These are phyloP conservation scores for Telmatherina bonti DNA, from an alignment of 2,797 vertebrate species.

Conservation along the genomic window DNA sequence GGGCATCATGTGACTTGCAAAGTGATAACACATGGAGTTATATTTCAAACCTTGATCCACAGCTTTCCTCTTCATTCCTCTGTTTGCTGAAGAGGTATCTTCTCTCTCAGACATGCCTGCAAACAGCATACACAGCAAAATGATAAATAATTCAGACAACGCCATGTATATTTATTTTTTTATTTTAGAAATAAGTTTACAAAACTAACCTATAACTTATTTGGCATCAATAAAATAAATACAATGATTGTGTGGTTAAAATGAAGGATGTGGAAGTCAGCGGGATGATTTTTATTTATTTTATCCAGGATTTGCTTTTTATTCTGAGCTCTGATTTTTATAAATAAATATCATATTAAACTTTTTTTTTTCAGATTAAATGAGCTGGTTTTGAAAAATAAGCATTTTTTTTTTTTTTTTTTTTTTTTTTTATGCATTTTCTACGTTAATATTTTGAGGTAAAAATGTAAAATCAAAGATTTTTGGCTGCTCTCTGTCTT, in stretches of 20 bases:
- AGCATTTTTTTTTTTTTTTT: too few relatives aligned
- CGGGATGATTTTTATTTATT: too few relatives aligned
- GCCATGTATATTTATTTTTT: background rate
- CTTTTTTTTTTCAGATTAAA: too few relatives aligned
- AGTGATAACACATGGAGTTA: constrained; percentile 29
- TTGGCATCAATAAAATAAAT: background rate
- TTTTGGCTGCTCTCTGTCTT: background rate
- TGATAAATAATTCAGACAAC: background rate
- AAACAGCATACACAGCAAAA: constrained; percentile 11
- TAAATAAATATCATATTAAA: too few relatives aligned
- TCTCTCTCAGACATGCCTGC: constrained; percentile 50
- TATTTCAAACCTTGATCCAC: constrained; percentile 78
- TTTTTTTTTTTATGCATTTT: too few relatives aligned
- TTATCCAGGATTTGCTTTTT: too few relatives aligned
- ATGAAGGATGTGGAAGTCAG: too few relatives aligned
- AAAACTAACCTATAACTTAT: background rate
- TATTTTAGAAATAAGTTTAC: background rate
- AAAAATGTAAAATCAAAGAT: background rate
- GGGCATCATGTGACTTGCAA: constrained; percentile 52
- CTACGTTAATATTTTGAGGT: too few relatives aligned
- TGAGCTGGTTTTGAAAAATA: too few relatives aligned
- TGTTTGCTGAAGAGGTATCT: constrained; percentile 20
- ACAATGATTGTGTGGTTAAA: too few relatives aligned
- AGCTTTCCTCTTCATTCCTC: constrained; percentile 81
- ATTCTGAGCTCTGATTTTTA: too few relatives aligned